A percentile compares a stretch with the other conserved stretches of the same genome.
Conservation (phyloP, 2,113 vertebrate genomes). For the Acrocephalus kingi region DNA sequence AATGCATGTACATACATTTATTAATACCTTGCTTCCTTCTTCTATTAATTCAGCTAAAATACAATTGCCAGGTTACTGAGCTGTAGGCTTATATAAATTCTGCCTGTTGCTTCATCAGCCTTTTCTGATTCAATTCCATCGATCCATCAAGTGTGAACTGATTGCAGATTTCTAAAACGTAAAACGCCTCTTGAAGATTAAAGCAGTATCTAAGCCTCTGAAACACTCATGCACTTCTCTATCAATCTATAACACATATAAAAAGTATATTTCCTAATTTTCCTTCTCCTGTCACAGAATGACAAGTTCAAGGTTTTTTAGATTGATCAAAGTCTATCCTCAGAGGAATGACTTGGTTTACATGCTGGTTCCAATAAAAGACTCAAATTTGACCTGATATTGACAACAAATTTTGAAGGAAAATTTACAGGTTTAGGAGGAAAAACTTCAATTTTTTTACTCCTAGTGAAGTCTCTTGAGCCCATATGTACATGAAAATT, state of each 20-base stretch:
- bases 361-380: neutral
- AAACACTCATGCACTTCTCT: neutral
- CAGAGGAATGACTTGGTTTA: neutral
- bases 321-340: neutral
- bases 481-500: neutral
- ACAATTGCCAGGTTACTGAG: neutral
- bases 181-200: neutral
- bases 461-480: neutral
- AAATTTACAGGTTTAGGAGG: neutral
- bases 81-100: neutral
- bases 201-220: neutral
- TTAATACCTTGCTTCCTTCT: neutral
- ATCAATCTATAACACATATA: neutral
- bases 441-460: neutral
- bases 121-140: neutral
- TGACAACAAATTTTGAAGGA: neutral
- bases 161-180: neutral
- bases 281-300: neutral
- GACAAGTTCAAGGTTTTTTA: neutral
- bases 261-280: neutral
- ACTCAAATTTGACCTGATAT: accelerated
- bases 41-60: neutral
- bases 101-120: neutral
- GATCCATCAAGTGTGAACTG: neutral
- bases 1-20: neutral